phyloP scores from a whole-genome alignment of 2,797 vertebrate genomes.

The Brachyrhaphis roseni region DNA sequence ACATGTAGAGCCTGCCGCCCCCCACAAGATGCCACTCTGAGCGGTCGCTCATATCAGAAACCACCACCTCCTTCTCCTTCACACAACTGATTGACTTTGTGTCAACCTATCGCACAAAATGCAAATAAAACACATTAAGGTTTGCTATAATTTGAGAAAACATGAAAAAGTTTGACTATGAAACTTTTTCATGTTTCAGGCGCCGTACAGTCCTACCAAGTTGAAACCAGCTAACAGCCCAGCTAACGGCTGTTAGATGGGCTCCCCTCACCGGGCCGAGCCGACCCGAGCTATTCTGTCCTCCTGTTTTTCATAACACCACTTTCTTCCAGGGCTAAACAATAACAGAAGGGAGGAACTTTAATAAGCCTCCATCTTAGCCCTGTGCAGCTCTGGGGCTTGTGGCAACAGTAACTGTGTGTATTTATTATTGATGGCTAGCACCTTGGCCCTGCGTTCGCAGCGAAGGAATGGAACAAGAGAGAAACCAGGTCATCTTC shows the following conservation, averaged over 20 bases:
- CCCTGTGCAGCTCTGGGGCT: constrained; percentile 65
- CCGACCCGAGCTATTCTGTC: constrained; percentile 52
- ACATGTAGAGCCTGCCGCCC: no score
- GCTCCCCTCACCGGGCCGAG: constrained; percentile 53
- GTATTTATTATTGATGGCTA: constrained; percentile 77
- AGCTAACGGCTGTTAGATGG: constrained; percentile 15
- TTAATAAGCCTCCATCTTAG: constrained; percentile 75
- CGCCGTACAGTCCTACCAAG: background rate
- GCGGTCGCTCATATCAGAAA: no score
- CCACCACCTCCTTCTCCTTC: background rate
- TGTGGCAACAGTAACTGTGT: constrained; percentile 75
- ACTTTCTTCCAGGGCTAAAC: constrained; percentile 75
- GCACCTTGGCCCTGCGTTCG: constrained; percentile 76
- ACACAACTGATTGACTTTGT: background rate
- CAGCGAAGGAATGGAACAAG: constrained; percentile 63
- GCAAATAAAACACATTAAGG: background rate
- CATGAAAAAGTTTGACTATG: background rate
- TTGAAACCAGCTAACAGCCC: no score
- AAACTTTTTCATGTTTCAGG: background rate
- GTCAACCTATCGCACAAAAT: background rate
- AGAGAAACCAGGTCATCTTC: constrained; percentile 81
- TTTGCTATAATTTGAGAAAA: background rate
- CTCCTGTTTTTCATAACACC: constrained; percentile 75
- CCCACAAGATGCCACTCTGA: no score
- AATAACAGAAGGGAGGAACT: constrained; percentile 74